These are phyloP conservation scores for Brachionus manjavacas DNA, from an alignment of 1,140 invertebrate genomes.

Conservation along the genomic window DNA sequence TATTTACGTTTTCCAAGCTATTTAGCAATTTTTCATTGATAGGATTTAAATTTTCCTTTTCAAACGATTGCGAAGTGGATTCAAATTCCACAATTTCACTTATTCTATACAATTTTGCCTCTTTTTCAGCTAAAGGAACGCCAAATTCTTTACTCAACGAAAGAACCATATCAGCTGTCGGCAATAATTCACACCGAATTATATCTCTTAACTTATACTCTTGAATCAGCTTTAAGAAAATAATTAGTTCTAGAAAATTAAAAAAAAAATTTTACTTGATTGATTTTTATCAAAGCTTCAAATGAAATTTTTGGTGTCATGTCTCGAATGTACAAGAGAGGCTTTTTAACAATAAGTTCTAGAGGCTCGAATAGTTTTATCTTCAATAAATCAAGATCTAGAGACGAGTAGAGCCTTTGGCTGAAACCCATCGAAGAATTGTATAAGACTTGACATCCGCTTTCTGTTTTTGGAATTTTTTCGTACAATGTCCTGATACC, in stretches of 20 bases:
- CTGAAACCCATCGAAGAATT: conserved; percentile 54
- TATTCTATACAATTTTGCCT: conserved; percentile 46
- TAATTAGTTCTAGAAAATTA: neutral
- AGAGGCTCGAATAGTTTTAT: conserved; percentile 56
- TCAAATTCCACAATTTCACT: neutral
- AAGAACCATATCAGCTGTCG: conserved; percentile 53
- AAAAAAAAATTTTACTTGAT: conserved; percentile 47
- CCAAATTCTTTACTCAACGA: conserved; percentile 57
- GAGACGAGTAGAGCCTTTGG: conserved; percentile 52
- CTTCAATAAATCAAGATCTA: conserved; percentile 54
- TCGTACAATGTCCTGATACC: conserved; percentile 50
- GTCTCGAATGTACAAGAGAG: conserved; percentile 55
- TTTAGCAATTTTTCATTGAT: neutral
- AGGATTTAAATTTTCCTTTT: conserved; percentile 29
- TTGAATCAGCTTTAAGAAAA: neutral
- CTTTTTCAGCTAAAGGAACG: conserved; percentile 52
- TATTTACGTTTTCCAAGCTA: conserved; percentile 12
- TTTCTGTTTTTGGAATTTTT: conserved; percentile 42
- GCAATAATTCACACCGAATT: conserved; percentile 52
- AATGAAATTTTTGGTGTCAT: conserved; percentile 56
- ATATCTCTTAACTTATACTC: conserved; percentile 48
- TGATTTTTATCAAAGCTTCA: conserved; percentile 51
- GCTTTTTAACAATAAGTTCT: conserved; percentile 51
- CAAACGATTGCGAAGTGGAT: neutral
- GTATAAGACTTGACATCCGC: conserved; percentile 53